These are phyloP conservation scores for Lithobates sylvaticus DNA, from an alignment of 2,797 vertebrate species.

Conservation along the genomic window DNA sequence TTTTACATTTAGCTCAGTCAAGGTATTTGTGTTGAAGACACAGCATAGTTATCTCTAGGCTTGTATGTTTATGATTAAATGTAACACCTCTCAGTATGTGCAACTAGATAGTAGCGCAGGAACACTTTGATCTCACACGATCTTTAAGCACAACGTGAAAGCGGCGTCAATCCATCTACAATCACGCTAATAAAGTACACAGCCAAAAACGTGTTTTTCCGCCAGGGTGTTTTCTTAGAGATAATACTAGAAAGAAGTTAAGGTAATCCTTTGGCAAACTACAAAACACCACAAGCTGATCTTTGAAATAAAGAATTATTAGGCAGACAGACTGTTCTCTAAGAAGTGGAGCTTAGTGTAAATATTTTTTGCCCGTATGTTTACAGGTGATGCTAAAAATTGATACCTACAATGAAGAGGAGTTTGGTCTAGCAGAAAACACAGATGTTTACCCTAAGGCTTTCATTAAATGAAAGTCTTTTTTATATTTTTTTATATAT, in stretches of 20 bases:
- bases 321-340: conserved; percentile 1
- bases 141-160: neutral
- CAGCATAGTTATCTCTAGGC: neutral
- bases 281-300: neutral
- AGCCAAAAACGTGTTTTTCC: neutral
- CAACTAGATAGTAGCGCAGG: neutral
- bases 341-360: neutral
- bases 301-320: neutral
- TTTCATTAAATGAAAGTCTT: too few relatives aligned
- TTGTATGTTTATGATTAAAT: neutral
- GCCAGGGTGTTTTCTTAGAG: conserved; percentile 21
- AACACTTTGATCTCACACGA: neutral
- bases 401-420: too few relatives aligned
- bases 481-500: too few relatives aligned
- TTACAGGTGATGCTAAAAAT: too few relatives aligned
- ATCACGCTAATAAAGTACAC: neutral
- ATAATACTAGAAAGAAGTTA: neutral
- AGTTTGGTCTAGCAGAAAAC: too few relatives aligned
- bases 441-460: too few relatives aligned
- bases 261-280: conserved; percentile 7
- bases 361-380: neutral
- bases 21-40: neutral
- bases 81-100: neutral
- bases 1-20: neutral
- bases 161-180: neutral